Conservation (phyloP, 2,797 vertebrate genomes). For the Lagodon rhomboides region DNA sequence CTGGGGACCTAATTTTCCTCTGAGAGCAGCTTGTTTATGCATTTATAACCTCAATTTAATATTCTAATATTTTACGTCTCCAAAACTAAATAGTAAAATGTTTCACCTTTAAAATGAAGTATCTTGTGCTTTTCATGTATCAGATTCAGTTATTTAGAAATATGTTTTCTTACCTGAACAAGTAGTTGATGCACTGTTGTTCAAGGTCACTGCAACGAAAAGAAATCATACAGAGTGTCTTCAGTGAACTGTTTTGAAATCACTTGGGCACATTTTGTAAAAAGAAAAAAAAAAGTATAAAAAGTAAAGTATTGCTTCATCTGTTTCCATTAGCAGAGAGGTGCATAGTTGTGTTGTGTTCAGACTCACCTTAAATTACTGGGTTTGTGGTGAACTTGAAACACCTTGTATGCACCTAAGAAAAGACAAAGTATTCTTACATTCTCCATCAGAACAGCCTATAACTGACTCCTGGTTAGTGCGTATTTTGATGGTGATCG, state of each 20-base stretch:
- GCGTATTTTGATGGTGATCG: background rate
- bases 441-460: background rate
- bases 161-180: constrained; percentile 90
- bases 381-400: constrained; percentile 87
- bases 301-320: background rate
- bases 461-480: background rate
- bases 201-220: constrained; percentile 89
- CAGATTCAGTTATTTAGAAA: background rate
- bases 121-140: background rate
- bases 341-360: background rate
- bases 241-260: background rate
- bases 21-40: too few relatives aligned
- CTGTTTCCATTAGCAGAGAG: background rate
- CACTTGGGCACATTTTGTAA: background rate
- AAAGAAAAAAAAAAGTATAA: background rate
- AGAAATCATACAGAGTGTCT: constrained; percentile 1
- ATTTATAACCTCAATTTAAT: too few relatives aligned
- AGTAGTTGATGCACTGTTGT: constrained; percentile 95
- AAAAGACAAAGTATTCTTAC: constrained; percentile 4
- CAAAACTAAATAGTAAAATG: too few relatives aligned
- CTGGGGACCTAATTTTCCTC: too few relatives aligned
- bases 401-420: constrained; percentile 91
- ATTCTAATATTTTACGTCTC: too few relatives aligned
- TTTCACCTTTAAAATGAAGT: background rate
- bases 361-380: constrained; percentile 87